Conservation (phyloP, 2,113 vertebrate genomes). For the Ginglymostoma cirratum region DNA sequence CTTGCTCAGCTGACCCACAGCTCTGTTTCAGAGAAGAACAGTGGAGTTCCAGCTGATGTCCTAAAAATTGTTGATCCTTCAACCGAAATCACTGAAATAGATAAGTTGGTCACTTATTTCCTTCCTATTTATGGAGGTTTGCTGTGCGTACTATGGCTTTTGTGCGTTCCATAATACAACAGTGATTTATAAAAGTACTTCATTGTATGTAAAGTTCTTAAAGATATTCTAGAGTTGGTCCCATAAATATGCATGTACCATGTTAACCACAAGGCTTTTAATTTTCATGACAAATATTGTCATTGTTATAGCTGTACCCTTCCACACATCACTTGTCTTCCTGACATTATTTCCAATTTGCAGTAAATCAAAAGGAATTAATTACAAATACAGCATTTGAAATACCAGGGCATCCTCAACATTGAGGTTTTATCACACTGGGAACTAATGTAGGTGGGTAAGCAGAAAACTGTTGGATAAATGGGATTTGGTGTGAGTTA, state of each 20-base stretch:
- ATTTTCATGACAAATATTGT: background rate
- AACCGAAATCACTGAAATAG: background rate
- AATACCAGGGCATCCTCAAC: background rate
- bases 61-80: background rate
- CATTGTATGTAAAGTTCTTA: background rate
- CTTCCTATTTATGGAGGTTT: background rate
- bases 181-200: background rate
- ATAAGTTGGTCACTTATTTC: background rate
- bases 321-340: background rate
- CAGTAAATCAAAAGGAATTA: background rate
- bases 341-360: background rate
- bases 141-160: background rate
- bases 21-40: background rate
- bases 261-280: background rate
- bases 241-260: background rate
- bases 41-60: background rate
- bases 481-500: background rate
- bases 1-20: no score
- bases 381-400: background rate
- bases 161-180: background rate
- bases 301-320: background rate
- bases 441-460: background rate
- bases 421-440: background rate
- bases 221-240: background rate
- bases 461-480: background rate